phyloP scores from a whole-genome alignment of 2,888 invertebrate species.

The Spodoptera picta region DNA sequence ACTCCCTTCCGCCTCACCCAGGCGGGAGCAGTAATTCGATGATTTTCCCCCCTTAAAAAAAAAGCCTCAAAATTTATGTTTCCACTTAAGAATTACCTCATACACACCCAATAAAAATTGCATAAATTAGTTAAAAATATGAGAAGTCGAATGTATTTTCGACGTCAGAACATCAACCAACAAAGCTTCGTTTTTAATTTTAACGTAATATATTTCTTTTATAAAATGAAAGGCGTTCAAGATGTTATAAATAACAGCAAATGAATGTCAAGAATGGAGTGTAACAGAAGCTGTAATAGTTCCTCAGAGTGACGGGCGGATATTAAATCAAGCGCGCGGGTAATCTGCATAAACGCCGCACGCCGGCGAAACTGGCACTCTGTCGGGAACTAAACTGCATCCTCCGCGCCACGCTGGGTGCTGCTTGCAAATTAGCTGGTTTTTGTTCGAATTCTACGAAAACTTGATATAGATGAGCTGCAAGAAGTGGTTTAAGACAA shows the following conservation, averaged over 20 bases:
- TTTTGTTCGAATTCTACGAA: conserved; percentile 21
- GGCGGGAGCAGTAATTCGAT: too few relatives aligned
- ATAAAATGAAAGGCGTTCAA: too few relatives aligned
- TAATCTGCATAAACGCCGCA: conserved; percentile 72
- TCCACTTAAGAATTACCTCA: too few relatives aligned
- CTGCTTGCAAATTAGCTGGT: conserved; percentile 31
- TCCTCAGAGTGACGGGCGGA: conserved; percentile 37
- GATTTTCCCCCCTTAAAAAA: too few relatives aligned
- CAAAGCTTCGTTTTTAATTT: too few relatives aligned
- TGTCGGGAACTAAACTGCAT: conserved; percentile 33
- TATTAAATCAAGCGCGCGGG: conserved; percentile 62
- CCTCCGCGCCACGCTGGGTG: conserved; percentile 40
- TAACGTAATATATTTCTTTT: too few relatives aligned
- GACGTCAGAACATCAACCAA: not conserved
- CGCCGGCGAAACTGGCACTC: conserved; percentile 56
- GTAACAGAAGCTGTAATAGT: conserved; percentile 18
- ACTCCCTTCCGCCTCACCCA: too few relatives aligned
- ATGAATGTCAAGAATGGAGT: conserved; percentile 31
- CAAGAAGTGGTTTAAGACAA: conserved; percentile 8
- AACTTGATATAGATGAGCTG: conserved; percentile 18
- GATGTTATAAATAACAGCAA: not conserved
- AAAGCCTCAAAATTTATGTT: conserved; percentile 21
- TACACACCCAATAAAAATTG: too few relatives aligned
- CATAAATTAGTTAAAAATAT: too few relatives aligned
- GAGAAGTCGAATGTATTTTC: too few relatives aligned